A percentile compares a stretch with the other conserved stretches of the same genome.
These are phyloP conservation scores for Ophioderma brevispina DNA, from an alignment of 35 echinoderm and acorn worm genomes.

Conservation along the genomic window DNA sequence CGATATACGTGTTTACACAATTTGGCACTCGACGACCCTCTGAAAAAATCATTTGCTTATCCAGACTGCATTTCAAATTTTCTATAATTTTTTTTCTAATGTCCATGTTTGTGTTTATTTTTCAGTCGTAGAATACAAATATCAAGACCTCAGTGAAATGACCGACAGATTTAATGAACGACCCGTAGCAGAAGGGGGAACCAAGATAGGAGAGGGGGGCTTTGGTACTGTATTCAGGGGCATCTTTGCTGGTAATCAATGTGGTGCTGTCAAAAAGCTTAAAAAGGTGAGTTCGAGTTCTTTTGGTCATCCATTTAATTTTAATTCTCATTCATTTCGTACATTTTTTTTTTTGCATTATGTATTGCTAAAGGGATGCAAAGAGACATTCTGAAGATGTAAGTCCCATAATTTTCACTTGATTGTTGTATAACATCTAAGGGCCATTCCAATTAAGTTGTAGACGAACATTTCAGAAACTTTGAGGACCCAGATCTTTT, in stretches of 20 bases:
- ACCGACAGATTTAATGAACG: constrained; percentile 40
- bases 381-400: too few relatives aligned
- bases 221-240: constrained; percentile 64
- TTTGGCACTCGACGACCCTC: too few relatives aligned
- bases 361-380: too few relatives aligned
- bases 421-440: too few relatives aligned
- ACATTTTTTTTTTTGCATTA: too few relatives aligned
- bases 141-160: constrained; percentile 26
- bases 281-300: constrained; percentile 53
- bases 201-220: constrained; percentile 47
- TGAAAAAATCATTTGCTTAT: too few relatives aligned
- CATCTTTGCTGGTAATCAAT: constrained; percentile 4
- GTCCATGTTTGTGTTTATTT: neutral
- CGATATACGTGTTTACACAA: too few relatives aligned
- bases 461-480: too few relatives aligned
- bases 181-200: constrained; percentile 30
- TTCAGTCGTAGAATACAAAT: constrained; percentile 39
- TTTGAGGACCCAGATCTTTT: too few relatives aligned
- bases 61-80: neutral
- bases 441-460: too few relatives aligned
- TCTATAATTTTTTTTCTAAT: neutral
- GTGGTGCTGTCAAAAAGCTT: constrained; percentile 62
- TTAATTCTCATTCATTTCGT: neutral
- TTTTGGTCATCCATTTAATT: too few relatives aligned
- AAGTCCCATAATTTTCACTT: too few relatives aligned